A percentile compares a stretch with the other conserved stretches of the same genome.
Conservation (phyloP, 2,113 vertebrate genomes). For the Malurus elegans region DNA sequence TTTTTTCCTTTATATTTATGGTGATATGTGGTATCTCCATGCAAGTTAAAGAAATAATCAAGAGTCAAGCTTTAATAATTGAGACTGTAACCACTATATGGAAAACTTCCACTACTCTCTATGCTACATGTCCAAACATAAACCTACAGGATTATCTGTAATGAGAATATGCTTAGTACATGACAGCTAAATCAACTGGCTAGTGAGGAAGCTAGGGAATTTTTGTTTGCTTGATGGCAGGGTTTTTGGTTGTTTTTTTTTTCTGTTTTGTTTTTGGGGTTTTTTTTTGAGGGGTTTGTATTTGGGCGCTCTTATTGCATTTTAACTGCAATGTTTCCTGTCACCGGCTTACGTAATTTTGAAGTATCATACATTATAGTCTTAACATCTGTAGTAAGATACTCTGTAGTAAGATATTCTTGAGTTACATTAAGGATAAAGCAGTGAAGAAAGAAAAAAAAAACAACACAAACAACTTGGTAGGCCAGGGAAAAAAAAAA, state of each 20-base stretch:
- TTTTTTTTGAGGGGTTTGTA: neutral
- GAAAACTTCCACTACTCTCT: neutral
- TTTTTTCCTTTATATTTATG: neutral
- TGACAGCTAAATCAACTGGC: neutral
- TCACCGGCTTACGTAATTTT: neutral
- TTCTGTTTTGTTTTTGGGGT: too few relatives aligned
- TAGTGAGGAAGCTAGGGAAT: neutral
- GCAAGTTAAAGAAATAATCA: neutral
- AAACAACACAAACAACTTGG: neutral
- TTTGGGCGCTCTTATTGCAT: neutral
- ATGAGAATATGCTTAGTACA: neutral
- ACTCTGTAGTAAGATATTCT: neutral
- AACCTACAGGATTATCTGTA: neutral
- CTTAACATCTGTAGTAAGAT: neutral
- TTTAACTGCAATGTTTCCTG: neutral
- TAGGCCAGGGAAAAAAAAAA: fast-evolving
- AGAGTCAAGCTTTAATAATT: neutral
- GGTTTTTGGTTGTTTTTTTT: neutral
- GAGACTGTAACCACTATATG: neutral
- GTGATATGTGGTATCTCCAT: neutral
- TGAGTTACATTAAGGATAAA: neutral
- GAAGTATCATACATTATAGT: neutral
- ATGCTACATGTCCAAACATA: neutral
- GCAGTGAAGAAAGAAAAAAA: neutral
- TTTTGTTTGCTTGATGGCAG: neutral